A percentile compares a stretch with the other conserved stretches of the same genome.
Evolutionary conservation across 2,888 invertebrate genomes (phyloP).

Genomic region (Philonicus albiceps): DNA sequence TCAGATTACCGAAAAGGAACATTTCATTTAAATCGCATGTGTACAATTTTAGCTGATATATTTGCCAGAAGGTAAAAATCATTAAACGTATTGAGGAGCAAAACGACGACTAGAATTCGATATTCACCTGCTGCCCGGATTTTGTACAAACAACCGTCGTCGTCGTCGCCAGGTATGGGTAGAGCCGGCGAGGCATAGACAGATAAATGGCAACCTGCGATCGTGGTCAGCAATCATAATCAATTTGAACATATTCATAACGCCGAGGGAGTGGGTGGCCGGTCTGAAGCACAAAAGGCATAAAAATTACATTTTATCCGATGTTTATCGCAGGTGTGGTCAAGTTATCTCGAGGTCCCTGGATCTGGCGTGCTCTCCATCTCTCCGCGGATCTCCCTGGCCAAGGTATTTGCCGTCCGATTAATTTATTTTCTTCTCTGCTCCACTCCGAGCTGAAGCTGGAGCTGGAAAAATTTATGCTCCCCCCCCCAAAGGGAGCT

Average conservation of each 20-base stretch:
- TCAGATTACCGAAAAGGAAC: not conserved
- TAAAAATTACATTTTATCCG: conserved; percentile 44
- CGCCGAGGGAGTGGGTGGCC: conserved; percentile 44
- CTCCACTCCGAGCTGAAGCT: not conserved
- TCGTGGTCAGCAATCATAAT: conserved; percentile 47
- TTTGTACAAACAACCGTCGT: conserved; percentile 6
- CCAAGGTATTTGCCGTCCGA: not conserved
- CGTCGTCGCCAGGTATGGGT: conserved; percentile 4
- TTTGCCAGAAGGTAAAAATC: not conserved
- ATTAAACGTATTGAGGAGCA: not conserved
- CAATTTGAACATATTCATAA: conserved; percentile 49
- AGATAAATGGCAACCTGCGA: conserved; percentile 44
- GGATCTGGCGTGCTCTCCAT: conserved; percentile 11
- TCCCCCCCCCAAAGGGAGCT: not conserved
- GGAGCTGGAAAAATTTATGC: conserved; percentile 5
- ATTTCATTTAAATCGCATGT: not conserved
- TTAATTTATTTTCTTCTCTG: conserved; percentile 37
- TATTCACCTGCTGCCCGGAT: conserved; percentile 39
- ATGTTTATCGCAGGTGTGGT: conserved; percentile 48
- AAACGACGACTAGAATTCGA: not conserved
- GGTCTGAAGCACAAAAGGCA: conserved; percentile 30
- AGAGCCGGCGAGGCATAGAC: conserved; percentile 5
- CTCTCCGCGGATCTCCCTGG: not conserved
- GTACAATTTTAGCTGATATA: not conserved
- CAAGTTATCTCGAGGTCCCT: conserved; percentile 31